Conservation (phyloP, 2,113 vertebrate genomes). For the Poeciliopsis turrubarensis region DNA sequence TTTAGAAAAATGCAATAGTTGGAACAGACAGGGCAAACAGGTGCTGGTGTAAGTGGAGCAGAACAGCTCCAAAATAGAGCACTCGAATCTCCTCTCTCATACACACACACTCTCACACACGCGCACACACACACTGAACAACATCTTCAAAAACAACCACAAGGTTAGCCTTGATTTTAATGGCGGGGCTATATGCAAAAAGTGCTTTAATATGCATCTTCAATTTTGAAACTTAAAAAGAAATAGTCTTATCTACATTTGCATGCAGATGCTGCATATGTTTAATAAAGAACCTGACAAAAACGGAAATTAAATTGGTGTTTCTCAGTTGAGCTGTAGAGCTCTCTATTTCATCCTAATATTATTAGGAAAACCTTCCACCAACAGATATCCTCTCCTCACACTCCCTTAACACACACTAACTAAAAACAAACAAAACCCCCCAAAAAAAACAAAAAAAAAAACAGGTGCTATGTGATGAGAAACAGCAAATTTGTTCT, state of each 20-base stretch:
- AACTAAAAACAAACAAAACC: background rate
- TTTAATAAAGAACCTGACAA: slow-evolving; percentile 15
- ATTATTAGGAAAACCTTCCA: background rate
- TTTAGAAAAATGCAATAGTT: slow-evolving; percentile 11
- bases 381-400: background rate
- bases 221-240: background rate
- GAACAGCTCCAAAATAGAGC: slow-evolving; percentile 58
- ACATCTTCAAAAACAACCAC: slow-evolving; percentile 10
- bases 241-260: background rate
- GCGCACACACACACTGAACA: slow-evolving; percentile 21
- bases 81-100: slow-evolving; percentile 29
- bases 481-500: background rate
- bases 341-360: background rate
- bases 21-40: slow-evolving; percentile 46
- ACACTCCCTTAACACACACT: too few species aligned
- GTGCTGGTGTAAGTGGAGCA: slow-evolving; percentile 65
- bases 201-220: background rate
- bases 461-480: slow-evolving; percentile 7
- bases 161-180: slow-evolving; percentile 31
- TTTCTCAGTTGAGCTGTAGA: slow-evolving; percentile 14
- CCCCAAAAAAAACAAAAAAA: background rate
- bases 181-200: slow-evolving; percentile 4
- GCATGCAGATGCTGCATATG: background rate
- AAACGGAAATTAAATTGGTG: slow-evolving; percentile 30
- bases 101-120: slow-evolving; percentile 22